Evolutionary conservation across 1,140 invertebrate genomes (phyloP), one percentile per base, ranked within the genome.

Genomic region (Triops longicaudatus): DNA sequence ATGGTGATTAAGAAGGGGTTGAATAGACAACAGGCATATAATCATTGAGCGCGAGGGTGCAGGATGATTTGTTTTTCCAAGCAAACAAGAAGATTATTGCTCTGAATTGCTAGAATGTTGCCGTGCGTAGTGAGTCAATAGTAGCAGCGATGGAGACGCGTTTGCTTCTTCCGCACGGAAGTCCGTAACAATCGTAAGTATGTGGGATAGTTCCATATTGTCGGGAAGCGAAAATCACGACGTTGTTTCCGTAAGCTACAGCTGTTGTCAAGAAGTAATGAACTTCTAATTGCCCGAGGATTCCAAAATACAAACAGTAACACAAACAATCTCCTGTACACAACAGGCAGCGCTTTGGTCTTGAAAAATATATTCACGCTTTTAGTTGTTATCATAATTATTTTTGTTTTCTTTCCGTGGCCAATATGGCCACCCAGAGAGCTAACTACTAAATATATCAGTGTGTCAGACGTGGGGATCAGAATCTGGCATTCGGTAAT

Each of bases 151-250:
- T 7, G 22, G 50, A 22, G 50, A 17, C 50, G 14, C 50, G 50
- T 63, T 63, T 63, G 50, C 50, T 63, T 2, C 50, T 63, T 63
- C 50, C 50, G 50, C 50, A 17, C 50, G 50, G 50, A 63, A 63
- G 17, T 63, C 14, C 50, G 14, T 63, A 63, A 22, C 50, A 63
- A 63, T 17, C 50, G 4, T n/a, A 63, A 17, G 22, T 63, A 63
- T 17, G 50, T 22, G 50, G 3, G 50, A 63, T 12, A 63, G 22
- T 63, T 6, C 22, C 22, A 63, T n/a, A 22, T 5, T 63, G 22
- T 5, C 44, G 44, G 44, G 14, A 63, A 63, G 44, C 22, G 22
- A 22, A 63, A 63, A 63, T 63, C 50, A 63, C 17, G 1, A 17
- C 6, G 22, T 63, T n/a, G 22, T 14, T n/a, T 22, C 0, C 50